A percentile compares a stretch with the other conserved stretches of the same genome.
Conservation (phyloP, 92 coral and sea anemone genomes). For the Bergia puertoricense region DNA sequence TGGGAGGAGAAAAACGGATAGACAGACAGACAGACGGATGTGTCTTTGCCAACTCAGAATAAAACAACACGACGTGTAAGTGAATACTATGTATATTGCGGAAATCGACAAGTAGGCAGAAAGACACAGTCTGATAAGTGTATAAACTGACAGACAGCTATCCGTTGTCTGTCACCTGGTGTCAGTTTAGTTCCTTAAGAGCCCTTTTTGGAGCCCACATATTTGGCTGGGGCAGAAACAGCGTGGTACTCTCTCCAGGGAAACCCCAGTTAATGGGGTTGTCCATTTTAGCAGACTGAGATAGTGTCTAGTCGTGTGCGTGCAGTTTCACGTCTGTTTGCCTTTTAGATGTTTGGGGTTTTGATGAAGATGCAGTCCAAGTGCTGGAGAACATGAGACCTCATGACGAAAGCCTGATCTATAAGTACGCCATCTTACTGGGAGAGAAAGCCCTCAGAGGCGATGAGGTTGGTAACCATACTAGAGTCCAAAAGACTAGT, state of each 20-base stretch:
- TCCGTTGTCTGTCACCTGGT: no score
- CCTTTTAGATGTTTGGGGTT: slow-evolving; percentile 94
- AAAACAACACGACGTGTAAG: not conserved
- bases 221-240: no score
- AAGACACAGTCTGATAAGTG: no score
- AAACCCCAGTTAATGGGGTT: not conserved
- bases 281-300: not conserved
- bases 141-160: not conserved
- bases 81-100: not conserved
- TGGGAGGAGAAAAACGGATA: no score
- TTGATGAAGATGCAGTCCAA: slow-evolving; percentile 92
- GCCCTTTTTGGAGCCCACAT: no score
- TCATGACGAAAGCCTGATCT: slow-evolving; percentile 81
- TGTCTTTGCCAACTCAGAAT: not conserved
- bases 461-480: slow-evolving; percentile 31
- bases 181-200: not conserved
- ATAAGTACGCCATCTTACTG: slow-evolving; percentile 86
- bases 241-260: not conserved
- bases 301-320: no score
- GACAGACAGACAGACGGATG: not conserved
- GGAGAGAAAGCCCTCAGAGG: slow-evolving; percentile 63
- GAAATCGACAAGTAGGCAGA: not conserved
- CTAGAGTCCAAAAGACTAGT: no score
- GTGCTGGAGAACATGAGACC: slow-evolving; percentile 94
- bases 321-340: not conserved